phyloP scores from a whole-genome alignment of 2,113 vertebrate species.

The Carlito syrichta region DNA sequence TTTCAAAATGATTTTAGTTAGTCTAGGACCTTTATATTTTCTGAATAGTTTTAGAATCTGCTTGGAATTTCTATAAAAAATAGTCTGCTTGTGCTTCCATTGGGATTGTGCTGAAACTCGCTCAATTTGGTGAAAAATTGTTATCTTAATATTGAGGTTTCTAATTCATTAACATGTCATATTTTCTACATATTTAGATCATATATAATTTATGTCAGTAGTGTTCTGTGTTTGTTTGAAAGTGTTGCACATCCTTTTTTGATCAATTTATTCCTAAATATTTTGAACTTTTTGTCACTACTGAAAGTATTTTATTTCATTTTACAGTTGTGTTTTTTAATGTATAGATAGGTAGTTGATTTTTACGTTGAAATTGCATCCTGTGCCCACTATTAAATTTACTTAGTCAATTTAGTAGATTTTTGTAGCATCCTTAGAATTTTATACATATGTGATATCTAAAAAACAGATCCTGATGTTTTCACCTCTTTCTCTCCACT shows the following conservation, averaged over 20 bases:
- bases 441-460: not conserved
- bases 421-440: not conserved
- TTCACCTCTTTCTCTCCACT: not conserved
- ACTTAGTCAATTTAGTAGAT: not conserved
- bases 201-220: not conserved
- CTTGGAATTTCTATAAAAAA: not conserved
- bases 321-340: not conserved
- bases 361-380: not conserved
- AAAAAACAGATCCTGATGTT: not conserved
- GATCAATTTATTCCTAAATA: not conserved
- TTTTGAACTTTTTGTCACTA: not conserved
- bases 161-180: not conserved
- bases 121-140: not conserved
- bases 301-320: not conserved
- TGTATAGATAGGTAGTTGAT: not conserved
- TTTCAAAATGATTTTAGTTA: not conserved
- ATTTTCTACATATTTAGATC: not conserved
- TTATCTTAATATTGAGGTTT: not conserved
- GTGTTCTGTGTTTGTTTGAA: not conserved
- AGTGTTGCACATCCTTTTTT: not conserved
- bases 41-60: not conserved
- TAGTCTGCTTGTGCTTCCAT: not conserved
- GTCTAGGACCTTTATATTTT: not conserved
- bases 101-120: not conserved
- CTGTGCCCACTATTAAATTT: not conserved